Evolutionary conservation across 2,888 invertebrate genomes (phyloP), one percentile per base, ranked within the genome.

Genomic region (Campopleginae sp.): DNA sequence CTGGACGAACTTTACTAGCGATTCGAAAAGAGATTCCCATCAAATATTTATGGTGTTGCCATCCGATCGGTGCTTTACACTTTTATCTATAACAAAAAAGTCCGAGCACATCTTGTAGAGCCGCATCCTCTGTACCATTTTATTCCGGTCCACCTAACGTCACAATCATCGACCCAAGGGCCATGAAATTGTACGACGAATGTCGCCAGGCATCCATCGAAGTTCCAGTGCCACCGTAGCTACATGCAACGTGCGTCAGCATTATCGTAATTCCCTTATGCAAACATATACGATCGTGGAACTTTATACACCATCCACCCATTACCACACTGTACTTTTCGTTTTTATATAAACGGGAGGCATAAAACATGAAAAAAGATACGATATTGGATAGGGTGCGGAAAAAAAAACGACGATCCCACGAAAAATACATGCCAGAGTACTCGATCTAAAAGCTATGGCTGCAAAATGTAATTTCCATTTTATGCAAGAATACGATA

Each of bases 281-380:
- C 87, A 90, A 91, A 91, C 74, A 68, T 58, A 75, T 90, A 90
- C 66, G 86, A 74, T 76, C 79, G 58, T 75, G 51, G 19, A 54
- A 58, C 38, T 48, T 66, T 48, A 19, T 76, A 63, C 6, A 42
- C 42, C 14, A 12, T 27, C n/a, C n/a, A 54, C 44, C 27, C 44
- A 27, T 27, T 51, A 54, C 12, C n/a, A 14, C 51, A 77, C 51
- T 77, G 54, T 66, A 66, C 66, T 31, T 74, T 58, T 61, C 12
- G 46, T 27, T 38, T 74, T 1, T 46, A 48, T n/a, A 76, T 27
- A 48, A 19, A 61, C n/a, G 27, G 8, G n/a, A 14, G 48, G 46
- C 66, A 38, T 48, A 44, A 31, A 51, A 54, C 14, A 33, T 19
- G 10, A 44, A 61, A 63, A 68, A 68, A 71, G 44, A 68, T 3